These are phyloP conservation scores for Drosophila aldrichi DNA, from an alignment of 2,888 invertebrate genomes.

Conservation along the genomic window DNA sequence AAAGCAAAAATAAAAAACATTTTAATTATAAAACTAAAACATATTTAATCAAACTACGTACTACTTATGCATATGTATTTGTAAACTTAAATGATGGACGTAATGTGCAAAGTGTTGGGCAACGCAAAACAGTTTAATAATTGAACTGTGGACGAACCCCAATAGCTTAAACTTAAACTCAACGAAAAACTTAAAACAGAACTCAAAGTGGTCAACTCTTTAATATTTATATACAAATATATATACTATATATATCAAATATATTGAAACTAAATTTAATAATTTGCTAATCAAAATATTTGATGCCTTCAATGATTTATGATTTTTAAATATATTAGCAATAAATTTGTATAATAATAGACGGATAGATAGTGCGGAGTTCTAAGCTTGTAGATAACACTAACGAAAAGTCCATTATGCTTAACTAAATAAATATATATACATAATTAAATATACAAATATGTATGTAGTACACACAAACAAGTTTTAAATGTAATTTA, in stretches of 20 bases:
- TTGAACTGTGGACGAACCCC: slow-evolving; percentile 14
- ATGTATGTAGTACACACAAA: slow-evolving; percentile 2
- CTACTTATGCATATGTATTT: slow-evolving; percentile 35
- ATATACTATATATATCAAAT: not conserved
- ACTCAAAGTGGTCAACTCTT: slow-evolving; percentile 68
- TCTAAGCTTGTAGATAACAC: slow-evolving; percentile 47
- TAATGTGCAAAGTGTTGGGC: slow-evolving; percentile 63
- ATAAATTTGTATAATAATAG: slow-evolving; percentile 30
- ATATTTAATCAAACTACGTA: slow-evolving; percentile 30
- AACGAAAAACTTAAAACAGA: slow-evolving; percentile 43
- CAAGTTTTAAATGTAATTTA: slow-evolving; percentile 59
- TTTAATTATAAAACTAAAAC: slow-evolving; percentile 7
- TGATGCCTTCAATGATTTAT: slow-evolving; percentile 56
- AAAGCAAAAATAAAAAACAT: slow-evolving; percentile 3
- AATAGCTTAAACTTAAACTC: slow-evolving; percentile 48
- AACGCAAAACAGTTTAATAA: slow-evolving; percentile 9
- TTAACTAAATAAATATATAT: slow-evolving; percentile 31
- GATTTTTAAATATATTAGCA: slow-evolving; percentile 21
- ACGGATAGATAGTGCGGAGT: slow-evolving; percentile 21
- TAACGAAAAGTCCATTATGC: slow-evolving; percentile 56
- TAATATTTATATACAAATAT: not conserved
- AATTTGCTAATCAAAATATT: slow-evolving; percentile 48
- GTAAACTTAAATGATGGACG: slow-evolving; percentile 49
- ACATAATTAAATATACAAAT: not conserved
- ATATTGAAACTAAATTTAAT: slow-evolving; percentile 14